phyloP scores from a whole-genome alignment of 1,140 invertebrate species.

The Schlechtendalia chinensis region DNA sequence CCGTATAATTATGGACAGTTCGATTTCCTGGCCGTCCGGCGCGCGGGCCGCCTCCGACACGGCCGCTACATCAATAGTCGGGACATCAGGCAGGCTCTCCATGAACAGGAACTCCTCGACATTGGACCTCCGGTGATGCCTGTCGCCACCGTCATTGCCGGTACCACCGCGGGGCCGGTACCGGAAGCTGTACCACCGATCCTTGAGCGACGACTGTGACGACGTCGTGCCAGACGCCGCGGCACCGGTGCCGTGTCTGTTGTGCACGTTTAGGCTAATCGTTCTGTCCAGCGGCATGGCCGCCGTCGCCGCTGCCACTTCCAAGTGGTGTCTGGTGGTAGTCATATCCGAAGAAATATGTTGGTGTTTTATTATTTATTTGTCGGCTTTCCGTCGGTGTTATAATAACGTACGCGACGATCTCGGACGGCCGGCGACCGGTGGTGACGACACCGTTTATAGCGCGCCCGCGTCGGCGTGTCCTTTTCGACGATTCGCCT shows the following conservation, averaged over 20 bases:
- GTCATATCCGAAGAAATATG: not conserved
- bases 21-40: conserved; percentile 57
- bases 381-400: too few species aligned
- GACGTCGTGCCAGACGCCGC: conserved; percentile 19
- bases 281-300: conserved; percentile 35
- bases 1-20: conserved; percentile 71
- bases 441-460: too few species aligned
- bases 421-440: too few species aligned
- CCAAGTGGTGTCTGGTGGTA: conserved; percentile 14
- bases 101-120: conserved; percentile 50
- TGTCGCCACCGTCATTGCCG: not conserved
- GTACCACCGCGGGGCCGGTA: conserved; percentile 14
- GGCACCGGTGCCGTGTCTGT: conserved; percentile 4
- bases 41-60: conserved; percentile 71
- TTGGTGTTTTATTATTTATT: too few species aligned
- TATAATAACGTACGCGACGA: too few species aligned
- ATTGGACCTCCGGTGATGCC: conserved; percentile 14
- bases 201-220: conserved; percentile 45
- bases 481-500: not conserved
- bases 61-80: conserved; percentile 54
- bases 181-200: conserved; percentile 50
- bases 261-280: conserved; percentile 44
- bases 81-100: conserved; percentile 43
- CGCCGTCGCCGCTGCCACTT: not conserved
- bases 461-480: too few species aligned